Evolutionary conservation across 2,113 vertebrate genomes (phyloP), one percentile per base, ranked within the genome.

Genomic region (Pholis gunnellus): DNA sequence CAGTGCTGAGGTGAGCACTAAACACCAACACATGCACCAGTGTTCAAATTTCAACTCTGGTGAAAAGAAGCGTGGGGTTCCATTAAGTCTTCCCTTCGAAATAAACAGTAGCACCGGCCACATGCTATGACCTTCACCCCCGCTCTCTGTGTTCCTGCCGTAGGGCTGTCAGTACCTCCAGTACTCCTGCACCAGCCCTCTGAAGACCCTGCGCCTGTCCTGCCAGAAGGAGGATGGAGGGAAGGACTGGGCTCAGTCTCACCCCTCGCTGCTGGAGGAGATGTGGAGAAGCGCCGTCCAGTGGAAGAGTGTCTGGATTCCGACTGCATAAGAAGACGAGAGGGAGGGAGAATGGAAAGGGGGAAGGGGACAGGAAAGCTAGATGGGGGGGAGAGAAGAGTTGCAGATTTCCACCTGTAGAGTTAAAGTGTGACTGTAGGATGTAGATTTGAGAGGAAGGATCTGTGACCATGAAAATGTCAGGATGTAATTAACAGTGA

Each of bases 241-340:
- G 4, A 65, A 0, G 3, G 83, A 86, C 82, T 96, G 95, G 95
- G 71, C 85, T 56, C 79, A 0, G 52, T 73, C 85, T 57, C 68
- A 74, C 27, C 69, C 89, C 15, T 73, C 85, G 0, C 36, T 94
- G 10, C 74, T 95, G 86, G 95, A 95, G 0, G 96, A 97, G 72
- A 86, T 95, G 87, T 95, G 95, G 90, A 94, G 94, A 27, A 94
- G 92, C 0, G 95, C 96, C 2, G 94, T 96, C 1, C 95, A 95
- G 89, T 97, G 96, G 93, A 98, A 97, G 93, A 96, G 94, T 56
- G 88, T 98, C 48, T 98, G 97, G 97, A 95, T 98, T 74, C 97
- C 97, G 2, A 96, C 96, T 15, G 96, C 96, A 3, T 96, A 95
- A 89, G 59, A 57, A 59, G 6, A 9, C 48, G 1, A 31, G 20